Evolutionary conservation across 1,140 invertebrate genomes (phyloP), one percentile per base, ranked within the genome.

Genomic region (Drosophila sechellia): DNA sequence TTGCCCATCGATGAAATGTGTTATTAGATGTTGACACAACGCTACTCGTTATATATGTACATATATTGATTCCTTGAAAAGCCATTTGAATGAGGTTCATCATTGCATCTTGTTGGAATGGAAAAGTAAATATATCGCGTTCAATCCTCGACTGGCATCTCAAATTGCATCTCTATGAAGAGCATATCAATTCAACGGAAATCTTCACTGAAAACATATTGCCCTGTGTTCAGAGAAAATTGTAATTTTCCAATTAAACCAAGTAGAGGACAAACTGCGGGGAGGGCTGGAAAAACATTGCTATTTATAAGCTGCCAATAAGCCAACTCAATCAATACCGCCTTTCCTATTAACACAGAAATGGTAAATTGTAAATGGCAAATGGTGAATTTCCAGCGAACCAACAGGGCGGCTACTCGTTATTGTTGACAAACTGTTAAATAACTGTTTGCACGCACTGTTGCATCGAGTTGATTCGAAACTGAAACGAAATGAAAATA

Each of bases 381-480:
- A 31, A 31, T 31, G 6, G 8, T 10, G 6, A 31, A 57, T 70
- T 70, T 49, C 64, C 50, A 49, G 70, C 40, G 43, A 40, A 70
- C 43, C 50, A 34, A 70, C 46, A 15, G 45, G 46, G 52, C 66
- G 64, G 35, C 31, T 57, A 27, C 68, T 70, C 53, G 52, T 39
- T 57, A 70, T 71, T 70, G 66, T 70, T 57, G 68, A 48, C 66
- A 57, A 20, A 8, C 50, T 40, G 43, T 70, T 45, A 69, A 70
- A 49, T 57, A 71, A 71, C 35, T 48, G 64, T 35, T 70, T 40
- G 66, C 50, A 57, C 68, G 68, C 65, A 27, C 65, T 49, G 68
- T 35, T 71, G 68, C 68, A 70, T 65, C 46, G 64, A 68, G 63
- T 65, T 53, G 59, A 65, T 64, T 53, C 34, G 34, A 35, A 34